phyloP scores from a whole-genome alignment of 1,140 invertebrate species.

The Orchestia grillus region DNA sequence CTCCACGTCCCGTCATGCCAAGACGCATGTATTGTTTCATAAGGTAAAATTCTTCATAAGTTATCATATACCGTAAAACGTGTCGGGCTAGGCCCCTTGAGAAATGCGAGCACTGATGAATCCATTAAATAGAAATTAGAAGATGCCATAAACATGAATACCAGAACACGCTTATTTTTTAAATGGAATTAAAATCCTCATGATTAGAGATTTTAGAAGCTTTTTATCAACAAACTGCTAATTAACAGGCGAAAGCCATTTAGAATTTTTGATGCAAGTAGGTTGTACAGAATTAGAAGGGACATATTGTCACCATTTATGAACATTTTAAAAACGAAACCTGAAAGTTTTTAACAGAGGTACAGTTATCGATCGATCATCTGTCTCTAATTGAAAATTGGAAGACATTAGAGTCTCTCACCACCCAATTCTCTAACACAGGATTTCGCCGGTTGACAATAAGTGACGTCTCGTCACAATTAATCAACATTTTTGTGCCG shows the following conservation, averaged over 20 bases:
- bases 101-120: background rate
- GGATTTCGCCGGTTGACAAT: conserved; percentile 32
- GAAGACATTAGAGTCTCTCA: background rate
- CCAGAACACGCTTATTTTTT: background rate
- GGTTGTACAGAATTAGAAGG: background rate
- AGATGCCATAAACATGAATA: background rate
- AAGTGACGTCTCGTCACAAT: conserved; percentile 47
- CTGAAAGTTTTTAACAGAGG: too few species aligned
- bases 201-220: background rate
- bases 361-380: background rate
- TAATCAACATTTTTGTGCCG: conserved; percentile 41
- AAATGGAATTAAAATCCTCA: background rate
- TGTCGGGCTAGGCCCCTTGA: background rate
- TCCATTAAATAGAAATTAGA: background rate
- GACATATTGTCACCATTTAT: background rate
- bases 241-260: background rate
- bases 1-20: background rate
- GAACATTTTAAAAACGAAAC: background rate
- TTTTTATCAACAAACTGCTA: background rate
- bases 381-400: background rate
- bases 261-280: background rate
- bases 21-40: background rate
- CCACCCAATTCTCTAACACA: conserved; percentile 9
- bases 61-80: background rate
- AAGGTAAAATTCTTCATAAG: background rate